Conservation (phyloP, 2,113 vertebrate species). For the Seriola aureovittata region DNA sequence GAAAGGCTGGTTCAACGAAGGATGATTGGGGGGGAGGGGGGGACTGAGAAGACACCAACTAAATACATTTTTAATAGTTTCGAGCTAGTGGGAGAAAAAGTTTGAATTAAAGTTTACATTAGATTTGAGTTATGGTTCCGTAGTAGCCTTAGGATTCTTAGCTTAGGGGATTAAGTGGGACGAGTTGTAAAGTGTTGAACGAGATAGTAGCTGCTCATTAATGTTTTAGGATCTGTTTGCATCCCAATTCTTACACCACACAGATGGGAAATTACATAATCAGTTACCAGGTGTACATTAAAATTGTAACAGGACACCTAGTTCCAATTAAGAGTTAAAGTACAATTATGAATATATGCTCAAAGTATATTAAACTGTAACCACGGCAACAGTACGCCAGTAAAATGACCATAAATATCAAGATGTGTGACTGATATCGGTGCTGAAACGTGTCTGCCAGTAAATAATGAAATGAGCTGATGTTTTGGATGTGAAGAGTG, state of each 20-base stretch:
- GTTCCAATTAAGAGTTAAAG: background rate
- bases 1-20: slow-evolving; percentile 57
- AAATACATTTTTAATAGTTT: slow-evolving; percentile 71
- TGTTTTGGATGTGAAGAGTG: background rate
- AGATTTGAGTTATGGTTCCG: slow-evolving; percentile 54
- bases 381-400: background rate
- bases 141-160: slow-evolving; percentile 37
- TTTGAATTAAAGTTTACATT: slow-evolving; percentile 67
- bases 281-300: background rate
- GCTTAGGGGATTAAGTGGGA: slow-evolving; percentile 43
- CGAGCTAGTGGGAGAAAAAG: slow-evolving; percentile 45
- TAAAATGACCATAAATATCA: background rate
- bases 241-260: background rate
- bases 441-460: background rate
- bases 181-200: slow-evolving; percentile 27
- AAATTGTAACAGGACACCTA: background rate
- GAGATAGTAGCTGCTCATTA: slow-evolving; percentile 22
- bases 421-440: too few relatives aligned
- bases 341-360: background rate
- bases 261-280: background rate
- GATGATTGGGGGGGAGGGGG: slow-evolving; percentile 64
- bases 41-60: slow-evolving; percentile 51
- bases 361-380: background rate
- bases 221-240: background rate
- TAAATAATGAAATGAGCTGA: background rate